phyloP scores from a whole-genome alignment of 2,888 invertebrate species.

The Melanostoma mellinum region DNA sequence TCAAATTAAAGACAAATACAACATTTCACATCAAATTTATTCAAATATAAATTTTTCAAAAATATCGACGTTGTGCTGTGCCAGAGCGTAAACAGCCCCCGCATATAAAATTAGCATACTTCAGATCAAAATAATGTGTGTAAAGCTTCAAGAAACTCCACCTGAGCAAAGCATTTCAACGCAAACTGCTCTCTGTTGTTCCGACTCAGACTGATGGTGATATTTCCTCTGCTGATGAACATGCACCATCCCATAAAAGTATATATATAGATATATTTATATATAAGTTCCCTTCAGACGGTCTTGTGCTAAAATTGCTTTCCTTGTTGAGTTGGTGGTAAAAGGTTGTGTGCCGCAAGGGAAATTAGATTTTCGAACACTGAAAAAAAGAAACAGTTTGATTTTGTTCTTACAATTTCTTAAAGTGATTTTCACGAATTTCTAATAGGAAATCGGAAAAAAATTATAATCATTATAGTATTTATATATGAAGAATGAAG shows the following conservation, averaged over 20 bases:
- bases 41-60: conserved; percentile 49
- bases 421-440: too few relatives aligned
- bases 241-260: conserved; percentile 20
- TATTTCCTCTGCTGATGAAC: conserved; percentile 43
- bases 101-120: conserved; percentile 38
- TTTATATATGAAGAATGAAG: too few relatives aligned
- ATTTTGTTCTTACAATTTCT: too few relatives aligned
- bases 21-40: conserved; percentile 54
- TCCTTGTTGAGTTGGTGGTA: conserved; percentile 37
- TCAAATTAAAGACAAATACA: conserved; percentile 25
- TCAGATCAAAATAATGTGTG: background rate
- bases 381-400: conserved; percentile 43
- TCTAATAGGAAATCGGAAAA: too few relatives aligned
- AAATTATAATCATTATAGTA: too few relatives aligned
- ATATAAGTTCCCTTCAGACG: conserved; percentile 41
- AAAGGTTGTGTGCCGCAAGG: conserved; percentile 24
- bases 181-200: conserved; percentile 41
- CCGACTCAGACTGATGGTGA: conserved; percentile 53
- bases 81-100: background rate
- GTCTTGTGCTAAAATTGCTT: conserved; percentile 48
- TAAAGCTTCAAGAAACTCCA: conserved; percentile 20
- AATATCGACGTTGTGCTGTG: background rate
- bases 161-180: conserved; percentile 53
- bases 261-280: conserved; percentile 12
- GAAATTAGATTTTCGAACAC: conserved; percentile 36